Evolutionary conservation across 1,140 invertebrate genomes (phyloP).

Genomic region (Drosophila azteca): DNA sequence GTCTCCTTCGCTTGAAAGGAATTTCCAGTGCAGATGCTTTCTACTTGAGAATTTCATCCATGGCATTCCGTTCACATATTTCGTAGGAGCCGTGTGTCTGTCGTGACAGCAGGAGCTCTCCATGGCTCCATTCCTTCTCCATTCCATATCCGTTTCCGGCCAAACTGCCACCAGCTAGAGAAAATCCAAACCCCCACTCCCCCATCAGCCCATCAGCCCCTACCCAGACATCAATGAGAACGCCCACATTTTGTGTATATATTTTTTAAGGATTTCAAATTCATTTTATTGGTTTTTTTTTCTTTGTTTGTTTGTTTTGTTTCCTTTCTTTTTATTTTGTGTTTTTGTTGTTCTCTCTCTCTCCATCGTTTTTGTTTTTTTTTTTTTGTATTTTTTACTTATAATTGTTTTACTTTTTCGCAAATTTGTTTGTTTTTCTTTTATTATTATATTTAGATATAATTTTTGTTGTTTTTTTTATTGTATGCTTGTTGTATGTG

Average conservation of each 20-base stretch:
- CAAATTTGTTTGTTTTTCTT: slow-evolving; percentile 49
- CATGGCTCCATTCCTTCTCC: neutral
- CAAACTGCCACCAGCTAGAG: neutral
- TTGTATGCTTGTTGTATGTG: slow-evolving; percentile 64
- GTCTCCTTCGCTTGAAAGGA: slow-evolving; percentile 2
- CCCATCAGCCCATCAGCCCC: neutral
- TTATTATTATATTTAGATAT: slow-evolving; percentile 23
- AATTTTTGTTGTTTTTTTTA: slow-evolving; percentile 50
- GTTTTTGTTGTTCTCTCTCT: slow-evolving; percentile 59
- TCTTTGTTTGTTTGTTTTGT: slow-evolving; percentile 57
- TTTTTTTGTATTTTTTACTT: slow-evolving; percentile 51
- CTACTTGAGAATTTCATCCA: slow-evolving; percentile 9
- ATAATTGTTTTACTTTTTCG: slow-evolving; percentile 73
- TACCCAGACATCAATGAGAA: slow-evolving; percentile 35
- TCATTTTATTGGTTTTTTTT: slow-evolving; percentile 79
- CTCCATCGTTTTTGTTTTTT: slow-evolving; percentile 27
- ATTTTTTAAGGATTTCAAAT: slow-evolving; percentile 82
- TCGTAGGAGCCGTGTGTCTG: slow-evolving; percentile 4
- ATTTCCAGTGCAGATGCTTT: slow-evolving; percentile 30
- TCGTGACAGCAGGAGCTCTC: neutral
- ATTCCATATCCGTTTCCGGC: neutral
- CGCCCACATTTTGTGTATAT: slow-evolving; percentile 50
- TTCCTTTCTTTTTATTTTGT: slow-evolving; percentile 45
- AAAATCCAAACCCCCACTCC: slow-evolving; percentile 2
- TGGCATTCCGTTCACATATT: slow-evolving; percentile 2